Base-by-base conservation (phyloP, 2,888 invertebrate species). In the Lasius platythorax region DNA sequence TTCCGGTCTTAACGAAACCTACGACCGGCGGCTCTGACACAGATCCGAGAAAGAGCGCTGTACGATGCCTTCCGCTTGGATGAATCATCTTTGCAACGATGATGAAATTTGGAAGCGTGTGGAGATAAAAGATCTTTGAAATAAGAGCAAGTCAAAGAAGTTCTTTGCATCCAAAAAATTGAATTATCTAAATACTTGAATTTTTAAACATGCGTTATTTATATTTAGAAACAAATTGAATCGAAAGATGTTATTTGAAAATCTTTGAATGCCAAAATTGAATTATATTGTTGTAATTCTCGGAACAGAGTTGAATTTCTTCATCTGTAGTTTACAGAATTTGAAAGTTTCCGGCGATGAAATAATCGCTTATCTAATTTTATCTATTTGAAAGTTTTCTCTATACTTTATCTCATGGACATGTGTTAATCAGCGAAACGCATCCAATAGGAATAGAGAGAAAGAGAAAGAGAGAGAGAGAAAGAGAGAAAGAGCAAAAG, bases 401-500 rank as follows among this genome's bases (percentile, higher is more conserved):
- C 50, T 64, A 53, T 46, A 64, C n/a, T 68, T 82, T 89, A 83
- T 58, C 76, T 85, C 61, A 74, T 76, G 72, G 56, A 67, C 64
- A 73, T 79, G 87, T 79, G 84, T 90, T 90, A 87, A 90, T 89
- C 84, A 89, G 85, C 84, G 63, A 86, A 85, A 89, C 86, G 82
- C 79, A 73, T 78, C 76, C 82, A 76, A 72, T 73, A 72, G 70
- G 68, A 76, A 85, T 78, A 85, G 70, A 83, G 61, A 56, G 40
- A 86, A n/a, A 74, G 75, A 18, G 63, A 76, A n/a, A 83, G 72
- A 85, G 58, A 82, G 53, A 84, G n/a, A 73, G 79, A 15, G 63
- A 76, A 12, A 70, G 43, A 64, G 33, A 73, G 5, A 56, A 40
- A 73, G 61, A 74, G 85, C 85, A 53, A 84, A 74, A 72, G 74